These are phyloP conservation scores for Chionis minor DNA, from an alignment of 2,113 vertebrate species.

Conservation along the genomic window DNA sequence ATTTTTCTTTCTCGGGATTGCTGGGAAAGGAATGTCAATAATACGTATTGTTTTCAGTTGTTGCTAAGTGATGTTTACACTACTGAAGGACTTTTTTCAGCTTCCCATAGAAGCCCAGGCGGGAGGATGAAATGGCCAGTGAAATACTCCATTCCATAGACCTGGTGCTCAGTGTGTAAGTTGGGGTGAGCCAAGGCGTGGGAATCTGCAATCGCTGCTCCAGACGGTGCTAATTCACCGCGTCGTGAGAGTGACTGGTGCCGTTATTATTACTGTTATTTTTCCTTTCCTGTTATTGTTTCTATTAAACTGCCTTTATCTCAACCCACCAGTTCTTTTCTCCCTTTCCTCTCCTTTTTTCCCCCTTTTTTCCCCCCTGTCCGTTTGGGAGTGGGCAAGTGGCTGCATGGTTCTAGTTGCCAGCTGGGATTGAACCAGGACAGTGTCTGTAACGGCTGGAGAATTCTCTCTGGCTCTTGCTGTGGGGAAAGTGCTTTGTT, in stretches of 20 bases:
- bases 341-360: background rate
- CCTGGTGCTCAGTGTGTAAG: background rate
- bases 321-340: background rate
- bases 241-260: background rate
- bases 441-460: background rate
- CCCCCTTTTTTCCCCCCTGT: background rate
- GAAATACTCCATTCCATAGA: background rate
- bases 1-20: background rate
- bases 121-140: background rate
- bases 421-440: background rate
- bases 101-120: background rate
- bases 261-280: background rate
- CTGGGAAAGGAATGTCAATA: background rate
- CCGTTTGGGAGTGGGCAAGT: background rate
- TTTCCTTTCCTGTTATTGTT: background rate
- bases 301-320: background rate
- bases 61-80: background rate
- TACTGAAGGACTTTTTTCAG: background rate
- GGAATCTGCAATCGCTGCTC: background rate
- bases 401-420: background rate
- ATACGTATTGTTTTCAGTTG: background rate
- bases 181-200: background rate
- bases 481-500: background rate
- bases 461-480: background rate
- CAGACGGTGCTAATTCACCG: background rate